Evolutionary conservation across 2,797 vertebrate genomes (phyloP), one percentile per base, ranked within the genome.

Genomic region (Gila robusta): DNA sequence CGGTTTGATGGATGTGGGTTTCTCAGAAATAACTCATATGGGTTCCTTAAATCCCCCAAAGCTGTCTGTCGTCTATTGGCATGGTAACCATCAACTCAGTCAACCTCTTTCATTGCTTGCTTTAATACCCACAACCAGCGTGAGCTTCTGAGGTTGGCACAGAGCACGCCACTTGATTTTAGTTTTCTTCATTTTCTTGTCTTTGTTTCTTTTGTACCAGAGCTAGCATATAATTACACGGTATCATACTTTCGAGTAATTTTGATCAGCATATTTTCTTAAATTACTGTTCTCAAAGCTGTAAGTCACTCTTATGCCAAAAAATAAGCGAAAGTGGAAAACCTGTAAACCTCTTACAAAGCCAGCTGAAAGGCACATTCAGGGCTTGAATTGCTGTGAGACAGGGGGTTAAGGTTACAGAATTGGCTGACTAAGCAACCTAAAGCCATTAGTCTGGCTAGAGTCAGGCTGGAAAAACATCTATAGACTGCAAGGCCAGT

Each of bases 341-440:
- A 74, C 32, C 54, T 26, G 76, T 93, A 93, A 94, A 94, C 89
- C 92, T 93, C 92, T 94, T 92, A 93, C 64, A 89, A 89, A 92
- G 85, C 88, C 87, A 88, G 87, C 49, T 90, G 87, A 90, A 90
- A 86, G 82, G 89, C 82, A 82, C 74, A 32, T 87, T n/a, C 88
- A 91, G 80, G 86, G 89, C 79, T 86, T 82, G 91, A 91, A 93
- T 94, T 93, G 92, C 52, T 91, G 1, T 16, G 52, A 81, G 91
- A 92, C 91, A 89, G 91, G 91, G 86, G 87, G 86, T 54, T 90
- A 87, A 87, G 89, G 91, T 91, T 88, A 83, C 88, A 90, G 86
- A 87, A 90, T 83, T 88, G 21, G 49, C 85, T 90, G 89, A 87
- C 37, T 56, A 26, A 16, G 59, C 81, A 89, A 88, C 72, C n/a